Base-by-base conservation (phyloP, 2,797 vertebrate species). In the Arvicola amphibius region DNA sequence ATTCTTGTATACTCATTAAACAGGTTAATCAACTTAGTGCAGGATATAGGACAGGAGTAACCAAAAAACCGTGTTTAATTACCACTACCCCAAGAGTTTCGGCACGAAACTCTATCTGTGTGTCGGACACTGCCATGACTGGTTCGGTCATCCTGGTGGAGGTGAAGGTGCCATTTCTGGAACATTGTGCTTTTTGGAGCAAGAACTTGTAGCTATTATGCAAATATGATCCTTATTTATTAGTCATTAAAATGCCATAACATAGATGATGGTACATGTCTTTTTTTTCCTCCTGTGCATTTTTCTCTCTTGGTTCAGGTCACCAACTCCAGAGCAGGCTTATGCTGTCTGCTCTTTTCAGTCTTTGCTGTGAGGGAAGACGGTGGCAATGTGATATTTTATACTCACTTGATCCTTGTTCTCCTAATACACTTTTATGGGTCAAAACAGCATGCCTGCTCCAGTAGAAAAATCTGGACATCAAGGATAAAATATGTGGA, bases 1-100 rank as follows among this genome's bases (percentile, higher is more conserved):
- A 99, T 98, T 99, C 98, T 98, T 98, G 98, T 98, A 97, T 98
- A 99, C 99, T 99, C 99, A 99, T 99, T 99, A 99, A 99, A 98
- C 98, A 98, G 98, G 98, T 98, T 98, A 98, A 98, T 98, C 98
- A 98, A 98, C 97, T 98, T 96, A 94, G 88, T 17, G 92, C 83
- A 78, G 95, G 90, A 93, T 97, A 98, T 90, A 98, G 96, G 97
- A 98, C 96, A 97, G 96, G 96, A 96, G 95, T 90, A 94, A 96
- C 98, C 97, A 96, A 97, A 91, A 91, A 98, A 98, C 97, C 96
- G 97, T 61, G 2, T 92, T 98, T 98, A 98, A 98, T 98, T 96
- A 97, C 96, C 88, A 92, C 93, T 6, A 9, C 89, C 97, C 86
- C 34, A 71, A 97, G 96, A 97, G 92, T 51, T 32, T 17, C 51